Percentiles rank a stretch among this genome's conserved stretches.
phyloP scores from a whole-genome alignment of 1,140 invertebrate genomes.

The Rhyzopertha dominica region DNA sequence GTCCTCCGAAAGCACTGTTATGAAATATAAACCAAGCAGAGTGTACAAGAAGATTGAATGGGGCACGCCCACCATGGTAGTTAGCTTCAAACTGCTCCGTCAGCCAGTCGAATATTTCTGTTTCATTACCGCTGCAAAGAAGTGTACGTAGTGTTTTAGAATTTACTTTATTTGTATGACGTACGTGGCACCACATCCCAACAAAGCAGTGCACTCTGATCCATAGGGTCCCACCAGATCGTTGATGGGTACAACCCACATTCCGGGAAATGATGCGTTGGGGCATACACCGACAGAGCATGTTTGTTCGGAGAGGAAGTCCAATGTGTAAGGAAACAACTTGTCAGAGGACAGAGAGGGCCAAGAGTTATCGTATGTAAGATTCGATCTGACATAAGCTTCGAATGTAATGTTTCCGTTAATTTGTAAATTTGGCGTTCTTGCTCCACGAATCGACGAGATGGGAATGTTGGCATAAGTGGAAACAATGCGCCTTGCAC shows the following conservation, averaged over 20 bases:
- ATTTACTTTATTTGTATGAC: constrained; percentile 48
- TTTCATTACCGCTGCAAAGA: constrained; percentile 22
- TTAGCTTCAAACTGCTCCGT: constrained; percentile 20
- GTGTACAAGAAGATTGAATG: constrained; percentile 26
- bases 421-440: constrained; percentile 33
- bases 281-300: constrained; percentile 63
- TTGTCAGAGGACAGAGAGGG: constrained; percentile 49
- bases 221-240: constrained; percentile 51
- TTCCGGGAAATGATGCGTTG: constrained; percentile 53
- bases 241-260: constrained; percentile 62
- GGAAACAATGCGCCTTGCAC: constrained; percentile 29
- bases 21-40: constrained; percentile 24
- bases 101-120: constrained; percentile 31
- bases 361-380: constrained; percentile 63
- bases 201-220: constrained; percentile 55
- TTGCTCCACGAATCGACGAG: constrained; percentile 25
- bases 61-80: constrained; percentile 18
- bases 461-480: constrained; percentile 34
- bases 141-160: too few species aligned
- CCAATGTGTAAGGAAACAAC: constrained; percentile 61
- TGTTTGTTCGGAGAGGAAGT: constrained; percentile 57
- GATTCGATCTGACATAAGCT: constrained; percentile 47
- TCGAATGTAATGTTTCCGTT: constrained; percentile 49
- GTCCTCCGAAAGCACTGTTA: constrained; percentile 18
- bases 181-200: too few species aligned